Evolutionary conservation across 2,888 invertebrate genomes (phyloP).

Genomic region (Cecidostiba fungosa): DNA sequence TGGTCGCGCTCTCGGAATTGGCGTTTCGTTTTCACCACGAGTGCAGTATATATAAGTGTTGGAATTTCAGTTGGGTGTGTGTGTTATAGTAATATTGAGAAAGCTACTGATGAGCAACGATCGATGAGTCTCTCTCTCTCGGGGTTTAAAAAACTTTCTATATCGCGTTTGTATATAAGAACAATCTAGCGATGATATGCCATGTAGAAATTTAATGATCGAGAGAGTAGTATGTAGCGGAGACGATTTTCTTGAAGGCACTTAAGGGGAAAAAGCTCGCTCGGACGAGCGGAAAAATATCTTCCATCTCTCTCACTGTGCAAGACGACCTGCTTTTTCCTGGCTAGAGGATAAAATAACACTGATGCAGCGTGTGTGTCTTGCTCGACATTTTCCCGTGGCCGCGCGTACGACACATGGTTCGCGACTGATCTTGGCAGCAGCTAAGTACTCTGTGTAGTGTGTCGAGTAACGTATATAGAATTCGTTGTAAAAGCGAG

Average conservation of each 20-base stretch:
- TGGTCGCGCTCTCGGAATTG: neutral
- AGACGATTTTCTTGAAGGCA: neutral
- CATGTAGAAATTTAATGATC: neutral
- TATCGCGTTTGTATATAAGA: neutral
- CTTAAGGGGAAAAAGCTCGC: neutral
- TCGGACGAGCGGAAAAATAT: neutral
- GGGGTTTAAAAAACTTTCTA: neutral
- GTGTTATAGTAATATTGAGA: neutral
- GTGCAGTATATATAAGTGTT: neutral
- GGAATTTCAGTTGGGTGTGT: neutral
- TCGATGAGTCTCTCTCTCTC: neutral
- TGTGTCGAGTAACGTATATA: neutral
- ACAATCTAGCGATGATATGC: too few species aligned
- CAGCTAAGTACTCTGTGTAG: neutral
- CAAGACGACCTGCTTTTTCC: conserved; percentile 2
- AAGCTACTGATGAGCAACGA: neutral
- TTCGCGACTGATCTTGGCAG: conserved; percentile 3
- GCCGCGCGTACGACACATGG: neutral
- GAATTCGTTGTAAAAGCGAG: neutral
- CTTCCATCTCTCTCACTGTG: neutral
- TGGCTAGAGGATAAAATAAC: neutral
- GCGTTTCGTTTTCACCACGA: conserved; percentile 14
- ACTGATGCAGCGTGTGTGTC: neutral
- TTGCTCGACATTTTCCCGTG: neutral
- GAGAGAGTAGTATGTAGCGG: neutral